Evolutionary conservation across 92 coral and sea anemone species (phyloP).

Genomic region (Epizoanthus stellaris): DNA sequence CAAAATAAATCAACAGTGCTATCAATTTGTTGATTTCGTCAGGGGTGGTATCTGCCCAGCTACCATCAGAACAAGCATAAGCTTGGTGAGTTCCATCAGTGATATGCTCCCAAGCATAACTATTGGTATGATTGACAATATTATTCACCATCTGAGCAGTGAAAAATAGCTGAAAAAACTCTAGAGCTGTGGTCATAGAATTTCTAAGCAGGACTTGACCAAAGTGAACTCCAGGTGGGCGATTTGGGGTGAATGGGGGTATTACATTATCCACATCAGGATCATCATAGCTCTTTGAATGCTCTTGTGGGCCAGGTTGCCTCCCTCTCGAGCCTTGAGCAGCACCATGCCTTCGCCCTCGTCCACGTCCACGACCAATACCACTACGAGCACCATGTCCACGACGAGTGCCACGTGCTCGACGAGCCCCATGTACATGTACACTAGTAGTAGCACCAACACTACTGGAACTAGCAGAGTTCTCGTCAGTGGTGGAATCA

Average conservation of each 20-base stretch:
- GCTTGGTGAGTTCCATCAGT: constrained; percentile 43
- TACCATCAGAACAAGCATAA: constrained; percentile 57
- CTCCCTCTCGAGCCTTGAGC: no score
- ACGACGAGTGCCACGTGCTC: constrained; percentile 28
- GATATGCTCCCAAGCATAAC: constrained; percentile 64
- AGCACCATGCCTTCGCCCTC: no score
- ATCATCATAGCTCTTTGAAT: no score
- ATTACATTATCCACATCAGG: no score
- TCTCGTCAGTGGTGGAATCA: constrained; percentile 5
- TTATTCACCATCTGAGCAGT: constrained; percentile 57
- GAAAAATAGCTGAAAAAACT: constrained; percentile 68
- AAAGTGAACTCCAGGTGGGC: no score
- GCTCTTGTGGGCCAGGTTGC: no score
- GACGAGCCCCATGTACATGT: constrained; percentile 25
- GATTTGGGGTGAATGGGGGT: no score
- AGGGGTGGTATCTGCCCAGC: constrained; percentile 67
- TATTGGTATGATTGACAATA: constrained; percentile 69
- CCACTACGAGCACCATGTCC: neutral
- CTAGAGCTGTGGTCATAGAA: constrained; percentile 51
- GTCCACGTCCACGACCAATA: no score
- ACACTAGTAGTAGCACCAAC: constrained; percentile 36
- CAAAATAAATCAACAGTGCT: constrained; percentile 65
- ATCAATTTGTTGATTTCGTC: constrained; percentile 68
- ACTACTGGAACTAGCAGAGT: constrained; percentile 9
- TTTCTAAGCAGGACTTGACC: constrained; percentile 39